phyloP scores from a whole-genome alignment of 2,888 invertebrate species.

The Vandiemenella viatica region DNA sequence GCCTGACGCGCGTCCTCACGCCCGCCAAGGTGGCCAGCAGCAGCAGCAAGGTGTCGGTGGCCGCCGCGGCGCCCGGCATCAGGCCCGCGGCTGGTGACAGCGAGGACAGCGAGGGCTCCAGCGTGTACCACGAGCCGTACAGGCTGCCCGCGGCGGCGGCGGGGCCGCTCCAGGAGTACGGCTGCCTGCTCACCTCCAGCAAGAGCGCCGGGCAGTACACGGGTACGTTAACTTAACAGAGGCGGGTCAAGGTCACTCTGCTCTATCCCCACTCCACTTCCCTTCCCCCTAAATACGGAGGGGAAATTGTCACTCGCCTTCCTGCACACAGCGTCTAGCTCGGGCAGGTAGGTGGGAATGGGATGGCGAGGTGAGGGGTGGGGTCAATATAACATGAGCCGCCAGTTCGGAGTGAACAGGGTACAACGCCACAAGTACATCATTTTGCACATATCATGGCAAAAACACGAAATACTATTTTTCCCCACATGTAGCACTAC shows the following conservation, averaged over 20 bases:
- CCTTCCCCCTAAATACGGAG: too few species aligned
- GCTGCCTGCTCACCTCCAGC: slow-evolving; percentile 32
- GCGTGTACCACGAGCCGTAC: slow-evolving; percentile 40
- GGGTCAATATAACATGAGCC: too few species aligned
- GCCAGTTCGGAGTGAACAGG: too few species aligned
- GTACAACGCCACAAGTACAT: too few species aligned
- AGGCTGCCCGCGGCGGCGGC: slow-evolving; percentile 35
- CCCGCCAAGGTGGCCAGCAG: background rate
- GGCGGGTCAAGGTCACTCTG: too few species aligned
- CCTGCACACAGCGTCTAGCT: too few species aligned
- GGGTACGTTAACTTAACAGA: slow-evolving; percentile 23
- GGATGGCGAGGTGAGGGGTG: too few species aligned
- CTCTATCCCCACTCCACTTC: background rate
- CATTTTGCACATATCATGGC: too few species aligned
- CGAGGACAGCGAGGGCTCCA: slow-evolving; percentile 37
- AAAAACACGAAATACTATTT: too few species aligned
- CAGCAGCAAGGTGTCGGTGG: slow-evolving; percentile 18
- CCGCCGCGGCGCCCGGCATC: slow-evolving; percentile 15
- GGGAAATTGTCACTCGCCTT: too few species aligned
- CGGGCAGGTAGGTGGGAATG: too few species aligned
- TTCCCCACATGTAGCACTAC: too few species aligned
- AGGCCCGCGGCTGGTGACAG: slow-evolving; percentile 29
- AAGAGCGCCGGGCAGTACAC: slow-evolving; percentile 39
- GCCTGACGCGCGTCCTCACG: background rate
- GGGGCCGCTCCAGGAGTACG: slow-evolving; percentile 33